These are phyloP conservation scores for Kryptopterus vitreolus DNA, from an alignment of 2,797 vertebrate genomes.

Conservation along the genomic window DNA sequence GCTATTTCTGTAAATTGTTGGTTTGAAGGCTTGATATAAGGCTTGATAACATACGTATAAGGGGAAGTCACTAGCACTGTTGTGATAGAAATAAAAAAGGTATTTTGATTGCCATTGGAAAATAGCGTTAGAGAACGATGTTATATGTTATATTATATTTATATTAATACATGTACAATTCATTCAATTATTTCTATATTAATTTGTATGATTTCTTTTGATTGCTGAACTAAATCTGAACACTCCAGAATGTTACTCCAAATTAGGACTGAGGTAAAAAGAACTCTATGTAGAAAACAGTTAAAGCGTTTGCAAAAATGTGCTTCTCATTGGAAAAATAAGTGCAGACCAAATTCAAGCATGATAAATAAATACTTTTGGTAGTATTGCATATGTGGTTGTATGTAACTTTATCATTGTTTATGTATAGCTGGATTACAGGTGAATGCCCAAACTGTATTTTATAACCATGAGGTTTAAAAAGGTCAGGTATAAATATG, in stretches of 20 bases:
- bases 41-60: not conserved
- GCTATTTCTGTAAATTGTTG: not conserved
- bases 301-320: not conserved
- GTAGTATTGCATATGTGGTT: not conserved
- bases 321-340: not conserved
- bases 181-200: not conserved
- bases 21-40: not conserved
- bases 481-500: not conserved
- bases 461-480: not conserved
- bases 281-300: not conserved
- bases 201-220: not conserved
- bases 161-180: too few species aligned
- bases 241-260: not conserved
- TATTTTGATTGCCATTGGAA: not conserved
- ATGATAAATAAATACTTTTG: not conserved
- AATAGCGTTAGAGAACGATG: not conserved
- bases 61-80: not conserved
- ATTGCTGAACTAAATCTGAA: not conserved
- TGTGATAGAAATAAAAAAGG: not conserved
- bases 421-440: not conserved
- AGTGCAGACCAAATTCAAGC: not conserved
- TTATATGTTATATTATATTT: too few species aligned
- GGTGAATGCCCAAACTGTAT: not conserved
- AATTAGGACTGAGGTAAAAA: not conserved
- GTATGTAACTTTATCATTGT: too few species aligned